These are phyloP conservation scores for Rhipidura dahli DNA, from an alignment of 2,113 vertebrate species.

Conservation along the genomic window DNA sequence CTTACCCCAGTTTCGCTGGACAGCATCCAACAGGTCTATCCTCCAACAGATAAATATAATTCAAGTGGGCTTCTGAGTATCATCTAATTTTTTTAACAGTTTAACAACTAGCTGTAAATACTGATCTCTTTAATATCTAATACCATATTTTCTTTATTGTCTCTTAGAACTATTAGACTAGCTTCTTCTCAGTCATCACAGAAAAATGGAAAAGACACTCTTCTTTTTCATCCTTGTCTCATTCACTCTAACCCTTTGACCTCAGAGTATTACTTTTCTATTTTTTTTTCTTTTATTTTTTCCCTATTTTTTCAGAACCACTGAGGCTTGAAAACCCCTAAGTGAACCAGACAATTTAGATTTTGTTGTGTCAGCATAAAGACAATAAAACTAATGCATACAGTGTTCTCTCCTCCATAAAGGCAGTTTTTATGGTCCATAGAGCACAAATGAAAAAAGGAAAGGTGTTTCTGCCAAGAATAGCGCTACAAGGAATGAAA, in stretches of 20 bases:
- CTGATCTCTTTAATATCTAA: neutral
- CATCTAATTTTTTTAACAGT: neutral
- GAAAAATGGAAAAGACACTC: neutral
- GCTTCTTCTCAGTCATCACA: neutral
- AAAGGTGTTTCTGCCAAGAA: slow-evolving; percentile 60
- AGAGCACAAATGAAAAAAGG: slow-evolving; percentile 63
- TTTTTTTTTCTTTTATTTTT: neutral
- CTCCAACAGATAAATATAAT: neutral
- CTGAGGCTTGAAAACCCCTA: slow-evolving; percentile 49
- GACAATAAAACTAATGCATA: slow-evolving; percentile 58
- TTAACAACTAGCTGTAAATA: neutral
- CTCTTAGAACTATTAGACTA: neutral
- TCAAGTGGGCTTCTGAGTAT: neutral
- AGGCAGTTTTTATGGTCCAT: slow-evolving; percentile 60
- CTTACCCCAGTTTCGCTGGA: neutral
- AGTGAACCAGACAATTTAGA: slow-evolving; percentile 30
- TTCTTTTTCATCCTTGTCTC: neutral
- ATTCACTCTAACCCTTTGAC: neutral
- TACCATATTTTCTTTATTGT: neutral
- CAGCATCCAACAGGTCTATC: no score
- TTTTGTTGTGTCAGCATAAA: slow-evolving; percentile 69
- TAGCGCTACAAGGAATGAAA: slow-evolving; percentile 49
- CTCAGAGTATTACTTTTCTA: neutral
- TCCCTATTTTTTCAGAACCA: neutral
- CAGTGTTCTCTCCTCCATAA: slow-evolving; percentile 35